These are phyloP conservation scores for Scleropages formosus DNA, from an alignment of 2,797 vertebrate genomes.

Conservation along the genomic window DNA sequence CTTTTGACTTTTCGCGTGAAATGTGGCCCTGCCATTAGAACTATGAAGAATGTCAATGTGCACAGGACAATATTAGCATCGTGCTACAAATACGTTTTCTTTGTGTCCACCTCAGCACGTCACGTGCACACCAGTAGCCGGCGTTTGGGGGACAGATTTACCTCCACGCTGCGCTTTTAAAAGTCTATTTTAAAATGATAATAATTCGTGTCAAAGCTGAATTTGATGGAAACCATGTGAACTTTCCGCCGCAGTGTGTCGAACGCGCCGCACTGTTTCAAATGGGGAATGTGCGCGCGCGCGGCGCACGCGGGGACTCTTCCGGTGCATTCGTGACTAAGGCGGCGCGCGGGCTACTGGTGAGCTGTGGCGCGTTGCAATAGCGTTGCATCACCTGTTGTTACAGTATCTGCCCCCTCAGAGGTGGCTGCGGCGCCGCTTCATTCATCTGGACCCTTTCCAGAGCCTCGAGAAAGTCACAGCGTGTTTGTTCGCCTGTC, in stretches of 20 bases:
- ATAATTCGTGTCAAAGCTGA: slow-evolving; percentile 3
- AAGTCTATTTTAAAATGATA: neutral
- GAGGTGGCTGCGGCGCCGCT: slow-evolving; percentile 24
- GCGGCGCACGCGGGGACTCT: slow-evolving; percentile 3
- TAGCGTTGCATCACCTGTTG: slow-evolving; percentile 27
- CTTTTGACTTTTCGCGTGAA: too few relatives aligned
- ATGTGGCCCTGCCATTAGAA: too few relatives aligned
- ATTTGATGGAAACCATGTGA: neutral
- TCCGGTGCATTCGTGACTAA: neutral
- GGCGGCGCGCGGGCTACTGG: neutral
- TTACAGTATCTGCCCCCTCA: slow-evolving; percentile 19
- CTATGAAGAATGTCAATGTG: too few relatives aligned
- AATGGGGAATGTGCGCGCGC: neutral
- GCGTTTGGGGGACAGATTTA: too few relatives aligned
- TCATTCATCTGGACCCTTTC: slow-evolving; percentile 19
- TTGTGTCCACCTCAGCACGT: too few relatives aligned
- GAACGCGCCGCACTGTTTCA: neutral
- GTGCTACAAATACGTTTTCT: too few relatives aligned
- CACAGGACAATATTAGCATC: too few relatives aligned
- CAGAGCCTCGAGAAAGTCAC: slow-evolving; percentile 25
- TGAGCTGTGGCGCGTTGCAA: neutral
- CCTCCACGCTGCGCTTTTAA: too few relatives aligned
- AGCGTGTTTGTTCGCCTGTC: slow-evolving; percentile 25
- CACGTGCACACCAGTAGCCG: too few relatives aligned
- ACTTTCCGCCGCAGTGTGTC: neutral